These are phyloP conservation scores for Mormoops blainvillei DNA, from an alignment of 2,113 vertebrate species.

Conservation along the genomic window DNA sequence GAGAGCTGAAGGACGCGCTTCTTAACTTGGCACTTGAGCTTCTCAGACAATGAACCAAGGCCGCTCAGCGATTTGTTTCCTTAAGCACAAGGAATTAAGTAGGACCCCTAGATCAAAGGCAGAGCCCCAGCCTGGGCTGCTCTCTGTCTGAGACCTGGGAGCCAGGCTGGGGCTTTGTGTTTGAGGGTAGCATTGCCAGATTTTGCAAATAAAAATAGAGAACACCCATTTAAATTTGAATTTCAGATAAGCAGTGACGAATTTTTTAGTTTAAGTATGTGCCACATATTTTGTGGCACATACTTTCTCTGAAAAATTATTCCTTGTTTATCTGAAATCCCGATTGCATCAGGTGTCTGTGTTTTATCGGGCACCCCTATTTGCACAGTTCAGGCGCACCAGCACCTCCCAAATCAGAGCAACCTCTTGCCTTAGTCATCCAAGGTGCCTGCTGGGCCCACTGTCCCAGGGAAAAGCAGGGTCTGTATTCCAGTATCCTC, in stretches of 20 bases:
- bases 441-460: neutral
- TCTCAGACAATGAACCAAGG: slow-evolving; percentile 73
- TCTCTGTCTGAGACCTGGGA: neutral
- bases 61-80: slow-evolving; percentile 67
- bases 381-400: neutral
- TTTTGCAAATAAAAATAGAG: slow-evolving; percentile 7
- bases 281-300: neutral
- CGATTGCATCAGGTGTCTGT: slow-evolving; percentile 26
- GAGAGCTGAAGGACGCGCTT: neutral
- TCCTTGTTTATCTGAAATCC: neutral
- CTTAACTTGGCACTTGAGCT: slow-evolving; percentile 68
- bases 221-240: neutral
- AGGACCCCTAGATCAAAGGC: slow-evolving; percentile 70
- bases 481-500: neutral
- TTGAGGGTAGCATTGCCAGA: neutral
- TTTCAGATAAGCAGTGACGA: neutral
- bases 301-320: neutral
- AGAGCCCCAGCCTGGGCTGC: slow-evolving; percentile 19
- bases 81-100: slow-evolving; percentile 66
- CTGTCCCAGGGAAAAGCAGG: neutral
- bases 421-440: neutral
- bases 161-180: neutral
- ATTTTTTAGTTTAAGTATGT: neutral
- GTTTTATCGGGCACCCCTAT: neutral
- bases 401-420: neutral